Percentiles rank a stretch among this genome's conserved stretches.
phyloP scores from a whole-genome alignment of 1,140 invertebrate genomes.

The Leguminivora glycinivorella region DNA sequence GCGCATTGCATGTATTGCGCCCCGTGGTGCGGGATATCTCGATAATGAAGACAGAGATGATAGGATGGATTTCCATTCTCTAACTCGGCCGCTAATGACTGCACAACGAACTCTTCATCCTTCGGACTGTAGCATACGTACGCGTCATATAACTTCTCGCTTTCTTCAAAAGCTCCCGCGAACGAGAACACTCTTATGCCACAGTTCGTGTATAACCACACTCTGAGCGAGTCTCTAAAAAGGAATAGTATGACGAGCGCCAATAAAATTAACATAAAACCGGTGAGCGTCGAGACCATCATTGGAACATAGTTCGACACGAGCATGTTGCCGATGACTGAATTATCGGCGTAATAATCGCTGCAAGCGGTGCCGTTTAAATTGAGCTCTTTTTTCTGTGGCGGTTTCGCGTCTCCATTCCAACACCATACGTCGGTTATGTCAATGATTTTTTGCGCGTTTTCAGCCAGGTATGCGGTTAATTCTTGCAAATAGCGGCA shows the following conservation, averaged over 20 bases:
- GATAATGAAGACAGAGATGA: conserved; percentile 92
- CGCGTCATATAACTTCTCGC: conserved; percentile 93
- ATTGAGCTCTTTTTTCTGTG: conserved; percentile 86
- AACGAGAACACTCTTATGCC: conserved; percentile 88
- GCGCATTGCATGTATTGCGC: conserved; percentile 86
- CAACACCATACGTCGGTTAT: conserved; percentile 89
- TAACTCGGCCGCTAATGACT: conserved; percentile 90
- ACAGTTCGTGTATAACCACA: conserved; percentile 93
- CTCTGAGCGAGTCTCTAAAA: conserved; percentile 89
- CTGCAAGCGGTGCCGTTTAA: conserved; percentile 90
- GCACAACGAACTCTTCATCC: conserved; percentile 93
- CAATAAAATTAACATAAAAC: conserved; percentile 85
- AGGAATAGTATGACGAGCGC: conserved; percentile 88
- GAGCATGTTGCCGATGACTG: conserved; percentile 90
- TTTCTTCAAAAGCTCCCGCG: conserved; percentile 83
- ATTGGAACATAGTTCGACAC: conserved; percentile 92
- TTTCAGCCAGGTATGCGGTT: conserved; percentile 90
- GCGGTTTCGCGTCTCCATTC: conserved; percentile 86
- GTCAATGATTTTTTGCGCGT: conserved; percentile 89
- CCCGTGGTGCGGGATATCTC: conserved; percentile 86
- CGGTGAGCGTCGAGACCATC: conserved; percentile 87
- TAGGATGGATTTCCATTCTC: conserved; percentile 88
- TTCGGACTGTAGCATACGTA: conserved; percentile 96
- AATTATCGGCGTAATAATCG: conserved; percentile 90
- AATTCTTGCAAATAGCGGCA: conserved; percentile 93